phyloP scores from a whole-genome alignment of 2,888 invertebrate genomes.

The Perdita meconis region DNA sequence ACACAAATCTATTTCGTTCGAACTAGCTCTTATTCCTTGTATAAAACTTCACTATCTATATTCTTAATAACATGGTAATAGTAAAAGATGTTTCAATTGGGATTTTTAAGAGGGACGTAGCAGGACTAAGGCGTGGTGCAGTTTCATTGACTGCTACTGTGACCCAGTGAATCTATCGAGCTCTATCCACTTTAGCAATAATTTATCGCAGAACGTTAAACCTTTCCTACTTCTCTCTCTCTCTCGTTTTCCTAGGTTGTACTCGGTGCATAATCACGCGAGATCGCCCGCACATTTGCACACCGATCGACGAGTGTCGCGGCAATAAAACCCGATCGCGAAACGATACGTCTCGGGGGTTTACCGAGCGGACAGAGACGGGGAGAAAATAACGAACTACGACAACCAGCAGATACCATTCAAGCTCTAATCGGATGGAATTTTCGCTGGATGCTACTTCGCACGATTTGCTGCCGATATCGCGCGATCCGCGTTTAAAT shows the following conservation, averaged over 20 bases:
- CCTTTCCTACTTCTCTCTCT: neutral
- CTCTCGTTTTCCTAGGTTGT: neutral
- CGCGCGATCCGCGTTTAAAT: constrained; percentile 23
- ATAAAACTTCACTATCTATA: too few species aligned
- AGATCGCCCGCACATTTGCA: neutral
- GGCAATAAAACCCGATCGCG: constrained; percentile 10
- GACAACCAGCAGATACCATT: neutral
- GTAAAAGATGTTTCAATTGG: too few species aligned
- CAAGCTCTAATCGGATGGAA: constrained; percentile 35
- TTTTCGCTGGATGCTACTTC: constrained; percentile 19
- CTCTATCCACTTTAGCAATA: too few species aligned
- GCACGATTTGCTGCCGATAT: constrained; percentile 15
- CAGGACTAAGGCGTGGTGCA: too few species aligned
- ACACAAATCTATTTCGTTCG: too few species aligned
- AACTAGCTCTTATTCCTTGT: too few species aligned
- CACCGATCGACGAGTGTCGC: neutral
- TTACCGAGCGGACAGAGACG: neutral
- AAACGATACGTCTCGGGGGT: neutral
- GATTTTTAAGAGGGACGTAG: too few species aligned
- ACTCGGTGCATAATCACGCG: neutral
- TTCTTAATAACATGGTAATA: too few species aligned
- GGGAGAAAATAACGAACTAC: neutral
- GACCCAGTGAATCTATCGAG: too few species aligned
- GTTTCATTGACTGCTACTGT: too few species aligned
- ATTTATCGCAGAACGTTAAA: neutral